These are phyloP conservation scores for Danio choprae DNA, from an alignment of 2,797 vertebrate genomes.

Conservation along the genomic window DNA sequence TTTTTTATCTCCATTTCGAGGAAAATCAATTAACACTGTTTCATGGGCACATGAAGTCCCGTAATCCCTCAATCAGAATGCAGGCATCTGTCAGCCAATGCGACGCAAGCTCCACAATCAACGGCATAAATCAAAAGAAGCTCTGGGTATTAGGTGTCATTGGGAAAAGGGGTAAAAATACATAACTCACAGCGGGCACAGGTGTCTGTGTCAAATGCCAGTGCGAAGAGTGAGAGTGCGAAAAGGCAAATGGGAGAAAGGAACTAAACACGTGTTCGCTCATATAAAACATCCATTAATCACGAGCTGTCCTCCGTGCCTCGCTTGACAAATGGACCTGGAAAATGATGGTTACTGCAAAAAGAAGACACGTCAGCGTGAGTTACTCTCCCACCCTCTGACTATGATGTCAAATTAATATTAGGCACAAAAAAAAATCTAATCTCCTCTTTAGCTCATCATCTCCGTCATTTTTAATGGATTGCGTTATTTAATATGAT, in stretches of 20 bases:
- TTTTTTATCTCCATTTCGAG: conserved; percentile 13
- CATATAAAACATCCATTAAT: conserved; percentile 73
- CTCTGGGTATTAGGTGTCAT: conserved; percentile 66
- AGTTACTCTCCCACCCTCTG: conserved; percentile 50
- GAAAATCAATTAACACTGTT: conserved; percentile 51
- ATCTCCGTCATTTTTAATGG: conserved; percentile 51
- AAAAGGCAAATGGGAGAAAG: conserved; percentile 34
- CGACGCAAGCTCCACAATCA: conserved; percentile 55
- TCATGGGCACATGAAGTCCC: conserved; percentile 14
- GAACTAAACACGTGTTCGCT: conserved; percentile 62
- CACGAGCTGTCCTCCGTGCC: conserved; percentile 67
- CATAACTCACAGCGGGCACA: conserved; percentile 67
- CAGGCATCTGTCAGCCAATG: conserved; percentile 54
- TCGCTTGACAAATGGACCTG: conserved; percentile 74
- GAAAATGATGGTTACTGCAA: conserved; percentile 74
- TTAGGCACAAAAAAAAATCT: conserved; percentile 47
- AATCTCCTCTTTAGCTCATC: conserved; percentile 45
- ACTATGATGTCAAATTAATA: conserved; percentile 64
- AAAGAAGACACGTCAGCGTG: conserved; percentile 63
- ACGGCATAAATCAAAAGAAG: conserved; percentile 63
- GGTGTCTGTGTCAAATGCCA: conserved; percentile 63
- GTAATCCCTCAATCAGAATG: conserved; percentile 51
- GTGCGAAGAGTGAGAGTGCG: conserved; percentile 45
- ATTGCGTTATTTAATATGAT: conserved; percentile 53
- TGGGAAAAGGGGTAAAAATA: conserved; percentile 58